Conservation (phyloP, 2,113 vertebrate species). For the Hiodon alosoides region DNA sequence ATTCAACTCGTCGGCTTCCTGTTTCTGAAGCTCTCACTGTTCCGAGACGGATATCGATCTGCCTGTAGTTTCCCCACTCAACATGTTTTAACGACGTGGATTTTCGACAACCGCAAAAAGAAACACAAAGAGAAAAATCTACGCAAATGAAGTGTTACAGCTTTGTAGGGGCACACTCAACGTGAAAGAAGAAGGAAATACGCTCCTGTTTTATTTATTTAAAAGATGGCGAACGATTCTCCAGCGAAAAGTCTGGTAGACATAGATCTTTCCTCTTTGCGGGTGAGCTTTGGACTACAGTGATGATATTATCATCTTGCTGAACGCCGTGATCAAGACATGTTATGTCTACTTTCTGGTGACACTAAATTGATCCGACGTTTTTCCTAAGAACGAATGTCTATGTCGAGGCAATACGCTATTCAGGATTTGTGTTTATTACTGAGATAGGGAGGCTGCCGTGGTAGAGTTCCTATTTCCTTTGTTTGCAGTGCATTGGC, state of each 20-base stretch:
- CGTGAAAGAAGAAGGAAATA: slow-evolving; percentile 39
- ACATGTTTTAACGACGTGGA: slow-evolving; percentile 64
- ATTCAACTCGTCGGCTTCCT: slow-evolving; percentile 48
- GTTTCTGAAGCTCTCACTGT: slow-evolving; percentile 29
- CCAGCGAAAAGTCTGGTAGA: slow-evolving; percentile 93
- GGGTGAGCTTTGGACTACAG: slow-evolving; percentile 69
- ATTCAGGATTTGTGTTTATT: neutral
- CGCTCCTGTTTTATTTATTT: slow-evolving; percentile 41
- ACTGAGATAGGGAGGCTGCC: slow-evolving; percentile 1
- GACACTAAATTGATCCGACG: neutral
- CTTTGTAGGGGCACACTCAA: slow-evolving; percentile 9
- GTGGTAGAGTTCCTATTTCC: slow-evolving; percentile 36
- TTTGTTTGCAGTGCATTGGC: slow-evolving; percentile 53
- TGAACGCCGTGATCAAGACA: neutral
- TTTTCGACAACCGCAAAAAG: slow-evolving; percentile 15
- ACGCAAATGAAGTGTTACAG: slow-evolving; percentile 39
- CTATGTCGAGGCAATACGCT: too few species aligned
- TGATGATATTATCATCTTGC: neutral
- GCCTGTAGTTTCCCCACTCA: slow-evolving; percentile 53
- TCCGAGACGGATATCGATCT: slow-evolving; percentile 15
- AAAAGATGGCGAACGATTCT: slow-evolving; percentile 93
- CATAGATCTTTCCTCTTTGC: slow-evolving; percentile 84
- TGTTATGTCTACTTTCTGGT: neutral
- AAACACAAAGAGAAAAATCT: too few species aligned
- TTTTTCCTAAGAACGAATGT: too few species aligned